Percentiles rank a stretch among this genome's conserved stretches.
These are phyloP conservation scores for Myathropa florea DNA, from an alignment of 2,888 invertebrate genomes.

Conservation along the genomic window DNA sequence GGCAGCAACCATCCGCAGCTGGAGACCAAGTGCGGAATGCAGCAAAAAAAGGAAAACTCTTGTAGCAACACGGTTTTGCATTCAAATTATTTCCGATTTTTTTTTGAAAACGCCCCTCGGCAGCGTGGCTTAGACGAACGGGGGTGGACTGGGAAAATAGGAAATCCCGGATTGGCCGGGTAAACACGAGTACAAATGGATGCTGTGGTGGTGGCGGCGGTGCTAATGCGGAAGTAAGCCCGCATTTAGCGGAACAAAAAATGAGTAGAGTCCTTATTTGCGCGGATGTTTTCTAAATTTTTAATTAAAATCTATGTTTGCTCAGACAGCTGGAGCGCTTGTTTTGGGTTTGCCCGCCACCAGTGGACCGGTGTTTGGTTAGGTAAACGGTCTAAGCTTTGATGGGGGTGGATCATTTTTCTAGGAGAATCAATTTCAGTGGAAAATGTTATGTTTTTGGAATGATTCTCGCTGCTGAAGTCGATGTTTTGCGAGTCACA, in stretches of 20 bases:
- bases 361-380: not conserved
- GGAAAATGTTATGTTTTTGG: too few relatives aligned
- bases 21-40: slow-evolving; percentile 24
- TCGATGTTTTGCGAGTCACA: not conserved
- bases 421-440: not conserved
- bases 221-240: slow-evolving; percentile 12
- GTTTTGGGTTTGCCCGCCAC: not conserved
- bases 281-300: slow-evolving; percentile 71
- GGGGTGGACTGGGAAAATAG: not conserved
- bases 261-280: slow-evolving; percentile 23
- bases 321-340: slow-evolving; percentile 46
- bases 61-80: slow-evolving; percentile 24
- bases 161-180: slow-evolving; percentile 36
- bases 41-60: slow-evolving; percentile 8
- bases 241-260: slow-evolving; percentile 18
- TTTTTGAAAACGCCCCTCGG: slow-evolving; percentile 35
- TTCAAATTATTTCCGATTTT: slow-evolving; percentile 27
- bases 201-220: slow-evolving; percentile 22
- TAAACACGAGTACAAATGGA: slow-evolving; percentile 50
- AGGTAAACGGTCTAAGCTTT: not conserved
- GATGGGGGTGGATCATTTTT: not conserved
- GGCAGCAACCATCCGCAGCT: slow-evolving; percentile 35
- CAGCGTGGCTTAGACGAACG: not conserved
- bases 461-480: not conserved
- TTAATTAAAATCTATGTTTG: slow-evolving; percentile 69